Conservation (phyloP, 2,888 invertebrate genomes). For the Campoletis raptor region DNA sequence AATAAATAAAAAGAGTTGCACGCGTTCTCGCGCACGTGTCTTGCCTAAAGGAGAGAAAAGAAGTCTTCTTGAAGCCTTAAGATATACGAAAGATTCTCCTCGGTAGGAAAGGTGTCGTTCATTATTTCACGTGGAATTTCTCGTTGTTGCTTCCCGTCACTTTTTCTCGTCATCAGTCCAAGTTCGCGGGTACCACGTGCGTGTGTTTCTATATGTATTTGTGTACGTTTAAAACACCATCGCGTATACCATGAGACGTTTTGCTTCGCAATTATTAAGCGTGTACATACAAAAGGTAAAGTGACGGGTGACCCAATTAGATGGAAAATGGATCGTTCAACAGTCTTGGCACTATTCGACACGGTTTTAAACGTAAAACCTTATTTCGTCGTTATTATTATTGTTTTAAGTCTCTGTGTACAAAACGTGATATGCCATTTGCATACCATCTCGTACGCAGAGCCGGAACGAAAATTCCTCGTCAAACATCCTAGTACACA, state of each 20-base stretch:
- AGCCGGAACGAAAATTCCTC: conserved; percentile 56
- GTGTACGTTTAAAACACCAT: conserved; percentile 11
- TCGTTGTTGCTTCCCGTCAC: conserved; percentile 43
- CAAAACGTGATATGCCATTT: conserved; percentile 57
- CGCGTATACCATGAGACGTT: conserved; percentile 40
- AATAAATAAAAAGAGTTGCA: conserved; percentile 10
- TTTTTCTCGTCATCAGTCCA: conserved; percentile 44
- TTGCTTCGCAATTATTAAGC: conserved; percentile 64
- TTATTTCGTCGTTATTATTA: conserved; percentile 40
- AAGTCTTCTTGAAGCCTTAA: conserved; percentile 10
- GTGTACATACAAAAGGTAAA: conserved; percentile 63
- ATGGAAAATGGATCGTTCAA: conserved; percentile 65
- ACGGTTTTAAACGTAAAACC: conserved; percentile 49
- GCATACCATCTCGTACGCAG: conserved; percentile 65
- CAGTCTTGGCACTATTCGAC: conserved; percentile 26
- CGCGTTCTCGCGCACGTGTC: conserved; percentile 55
- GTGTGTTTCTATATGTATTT: not conserved
- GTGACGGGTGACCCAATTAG: conserved; percentile 70
- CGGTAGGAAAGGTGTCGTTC: conserved; percentile 59
- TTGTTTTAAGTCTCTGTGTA: conserved; percentile 28
- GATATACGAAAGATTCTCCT: conserved; percentile 18
- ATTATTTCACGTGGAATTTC: conserved; percentile 59
- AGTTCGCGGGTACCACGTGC: conserved; percentile 34
- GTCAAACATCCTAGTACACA: conserved; percentile 19
- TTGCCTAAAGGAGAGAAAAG: conserved; percentile 43